Evolutionary conservation across 2,113 vertebrate species (phyloP), one percentile per base, ranked within the genome.

Genomic region (Sinocyclocheilus maitianheensis): DNA sequence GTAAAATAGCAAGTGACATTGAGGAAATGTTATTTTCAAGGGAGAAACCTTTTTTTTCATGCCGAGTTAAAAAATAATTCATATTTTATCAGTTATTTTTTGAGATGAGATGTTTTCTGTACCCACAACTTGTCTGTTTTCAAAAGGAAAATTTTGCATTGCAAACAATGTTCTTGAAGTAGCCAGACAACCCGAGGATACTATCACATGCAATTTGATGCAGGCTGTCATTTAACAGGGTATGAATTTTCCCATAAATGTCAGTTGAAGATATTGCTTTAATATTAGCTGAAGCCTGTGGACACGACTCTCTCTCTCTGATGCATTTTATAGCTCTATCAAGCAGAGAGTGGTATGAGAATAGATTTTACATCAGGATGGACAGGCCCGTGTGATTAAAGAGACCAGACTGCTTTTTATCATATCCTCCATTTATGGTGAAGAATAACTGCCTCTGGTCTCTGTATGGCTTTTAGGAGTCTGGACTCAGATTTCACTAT

Each of bases 401-500:
- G 65, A n/a, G 40, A 55, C 20, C 4, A 4, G 55, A 75, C 22
- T 62, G 43, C 51, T 16, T 77, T 43, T 37, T 55, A 81, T 71
- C 18, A 51, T 63, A 77, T 62, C 58, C 40, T 86, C 37, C 5
- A 9, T 72, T 88, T 53, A 58, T 51, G n/a, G 34, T 83, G 82
- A 87, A 76, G 76, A 63, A 65, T 84, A 67, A 87, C 75, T 75
- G 26, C 86, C 34, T 79, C 16, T 81, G 76, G 71, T 71, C 51
- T 89, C 62, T 60, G 67, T 72, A 22, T 87, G 30, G 20, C 9
- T 89, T 92, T 69, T 91, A 99, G 98, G 98, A 99, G 91, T 99
- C 98, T 0, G 98, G 97, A 76, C 92, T 99, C 88, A 95, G 98
- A 92, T 99, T 99, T 91, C 98, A 99, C 91, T 99, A 99, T 92